Evolutionary conservation across 2,113 vertebrate species (phyloP), one percentile per base, ranked within the genome.

Genomic region (Setophaga coronata): DNA sequence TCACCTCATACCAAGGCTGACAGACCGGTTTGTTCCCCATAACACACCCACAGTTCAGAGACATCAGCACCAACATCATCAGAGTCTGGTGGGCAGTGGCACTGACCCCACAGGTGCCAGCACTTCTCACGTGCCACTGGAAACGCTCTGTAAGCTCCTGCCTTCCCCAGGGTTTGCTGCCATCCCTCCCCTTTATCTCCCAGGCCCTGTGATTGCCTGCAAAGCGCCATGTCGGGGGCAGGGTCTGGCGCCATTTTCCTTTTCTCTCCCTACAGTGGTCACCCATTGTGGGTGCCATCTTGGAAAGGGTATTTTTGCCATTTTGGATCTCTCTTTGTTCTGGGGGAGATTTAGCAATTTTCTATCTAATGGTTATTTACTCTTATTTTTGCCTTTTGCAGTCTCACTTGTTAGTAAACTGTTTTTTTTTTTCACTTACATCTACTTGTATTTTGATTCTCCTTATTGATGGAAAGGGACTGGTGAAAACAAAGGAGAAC

Each of bases 141-240:
- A 64, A 64, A 4, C 0, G 2, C 21, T 26, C 18, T 1, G 1
- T 5, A 14, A 45, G 48, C 48, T 33, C 56, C 26, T 53, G 67
- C 33, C 21, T 21, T 38, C 33, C 47, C 14, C 7, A 11, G 38
- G 33, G 33, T 33, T 36, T 62, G 21, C 57, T 4, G 3, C 33
- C 38, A 36, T 72, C 26, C 56, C 17, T 43, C 23, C 26, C 17
- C 21, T 73, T 38, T 14, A 11, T 28, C 28, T 54, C n/a, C 48
- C 18, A 28, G 48, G 33, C 69, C 3, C 4, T 0, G 3, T 0
- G 0, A 45, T 11, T 0, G 0, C 26, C 21, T 21, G 17, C 26
- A 18, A 33, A 84, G 33, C 0, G 0, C 14, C 28, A 45, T 15
- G 48, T 23, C 2, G 0, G 23, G 33, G 33, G 6, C 31, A 54